Percentiles rank a stretch among this genome's conserved stretches.
phyloP scores from a whole-genome alignment of 2,797 vertebrate genomes.

The Manis crassicaudata region DNA sequence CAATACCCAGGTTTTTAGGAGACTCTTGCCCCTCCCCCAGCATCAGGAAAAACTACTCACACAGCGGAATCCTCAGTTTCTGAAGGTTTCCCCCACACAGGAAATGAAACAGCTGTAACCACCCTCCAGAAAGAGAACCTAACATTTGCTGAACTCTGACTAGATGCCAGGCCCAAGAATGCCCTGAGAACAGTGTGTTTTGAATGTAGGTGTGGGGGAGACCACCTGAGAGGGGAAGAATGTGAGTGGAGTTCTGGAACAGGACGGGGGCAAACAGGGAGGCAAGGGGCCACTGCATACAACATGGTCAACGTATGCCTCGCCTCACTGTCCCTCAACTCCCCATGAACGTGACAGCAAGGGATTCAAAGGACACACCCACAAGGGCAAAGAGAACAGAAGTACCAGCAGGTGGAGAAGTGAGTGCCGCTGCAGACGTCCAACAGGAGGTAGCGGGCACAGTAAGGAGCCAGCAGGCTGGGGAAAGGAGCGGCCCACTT shows the following conservation, averaged over 20 bases:
- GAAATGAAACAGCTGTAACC: background rate
- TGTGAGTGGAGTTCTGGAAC: background rate
- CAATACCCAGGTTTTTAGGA: background rate
- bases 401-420: background rate
- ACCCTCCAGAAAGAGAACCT: background rate
- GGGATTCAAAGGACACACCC: background rate
- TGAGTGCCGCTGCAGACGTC: background rate
- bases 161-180: background rate
- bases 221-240: background rate
- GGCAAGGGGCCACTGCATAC: background rate
- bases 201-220: background rate
- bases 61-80: background rate
- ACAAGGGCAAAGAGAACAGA: background rate
- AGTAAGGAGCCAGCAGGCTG: background rate
- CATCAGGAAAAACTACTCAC: background rate
- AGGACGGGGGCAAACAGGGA: accelerated
- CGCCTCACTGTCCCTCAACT: background rate
- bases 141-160: background rate
- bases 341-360: background rate
- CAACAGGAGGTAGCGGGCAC: background rate
- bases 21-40: background rate
- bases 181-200: too few species aligned
- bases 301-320: background rate
- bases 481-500: background rate
- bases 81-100: background rate